Evolutionary conservation across 2,888 invertebrate genomes (phyloP), one percentile per base, ranked within the genome.

Genomic region (Frankliniella intonsa): DNA sequence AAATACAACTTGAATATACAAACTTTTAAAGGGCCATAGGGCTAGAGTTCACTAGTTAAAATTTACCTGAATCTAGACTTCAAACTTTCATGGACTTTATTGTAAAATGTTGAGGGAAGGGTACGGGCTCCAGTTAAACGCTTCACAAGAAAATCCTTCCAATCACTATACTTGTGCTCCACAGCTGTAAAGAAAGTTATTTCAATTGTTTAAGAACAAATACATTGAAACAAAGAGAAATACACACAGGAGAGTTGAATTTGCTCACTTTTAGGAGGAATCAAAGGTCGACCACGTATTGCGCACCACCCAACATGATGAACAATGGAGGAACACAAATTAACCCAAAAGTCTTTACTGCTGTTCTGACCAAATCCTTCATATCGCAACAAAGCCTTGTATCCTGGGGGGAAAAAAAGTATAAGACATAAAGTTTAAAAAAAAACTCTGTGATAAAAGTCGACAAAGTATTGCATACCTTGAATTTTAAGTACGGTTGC

Each of bases 271-370:
- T 93, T 93, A 17, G 98, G 98, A 25, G 98, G 98, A 87, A 98
- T 97, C 12, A 98, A 90, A 2, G 97, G 97, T 87, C 97, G 97
- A 51, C 97, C 97, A 83, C 97, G 92, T 0, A 96, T 95, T 7
- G 98, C 98, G 89, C 98, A 98, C 98, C 98, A 99, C 10, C 98
- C 98, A 8, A 99, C 97, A 22, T 97, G 96, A 89, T 98, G 97
- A n/a, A 99, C 95, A 87, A 95, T 94, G 27, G 95, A 94, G 83
- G 96, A 95, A 88, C 97, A 97, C 81, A 99, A 89, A 86, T 97
- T 97, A 9, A 98, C 94, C 98, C 98, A 99, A 88, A 99, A 98
- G 88, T 99, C 98, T 88, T 95, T 94, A 50, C 94, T 92, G 82
- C 92, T 90, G 87, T 97, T 96, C 84, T 92, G 92, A 50, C 96